Evolutionary conservation across 2,888 invertebrate species (phyloP).

Genomic region (Criorhina ranunculi): DNA sequence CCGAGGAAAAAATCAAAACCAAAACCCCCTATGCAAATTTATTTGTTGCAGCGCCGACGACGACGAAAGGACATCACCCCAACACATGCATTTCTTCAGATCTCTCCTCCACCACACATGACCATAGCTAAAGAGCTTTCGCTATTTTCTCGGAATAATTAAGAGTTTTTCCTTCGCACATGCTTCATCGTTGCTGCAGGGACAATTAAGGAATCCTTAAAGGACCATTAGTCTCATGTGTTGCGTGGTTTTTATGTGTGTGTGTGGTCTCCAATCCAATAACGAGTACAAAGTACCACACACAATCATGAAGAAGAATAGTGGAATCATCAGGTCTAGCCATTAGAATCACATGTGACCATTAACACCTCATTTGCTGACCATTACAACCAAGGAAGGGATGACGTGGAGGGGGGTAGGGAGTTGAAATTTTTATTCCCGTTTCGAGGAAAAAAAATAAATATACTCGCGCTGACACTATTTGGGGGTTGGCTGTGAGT

Average conservation of each 20-base stretch:
- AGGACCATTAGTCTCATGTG: constrained; percentile 75
- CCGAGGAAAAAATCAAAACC: no score
- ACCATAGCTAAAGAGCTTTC: constrained; percentile 60
- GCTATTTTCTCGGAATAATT: constrained; percentile 69
- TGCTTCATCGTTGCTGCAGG: constrained; percentile 9
- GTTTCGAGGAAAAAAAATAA: constrained; percentile 16
- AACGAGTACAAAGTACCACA: not conserved
- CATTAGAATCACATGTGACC: constrained; percentile 75
- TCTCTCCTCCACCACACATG: constrained; percentile 11
- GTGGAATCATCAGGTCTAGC: constrained; percentile 66
- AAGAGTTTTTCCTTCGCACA: constrained; percentile 53
- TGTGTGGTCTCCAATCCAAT: constrained; percentile 60
- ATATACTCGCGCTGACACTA: constrained; percentile 36
- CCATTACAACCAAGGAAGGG: constrained; percentile 45
- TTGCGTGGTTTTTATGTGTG: constrained; percentile 73
- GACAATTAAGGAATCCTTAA: constrained; percentile 75
- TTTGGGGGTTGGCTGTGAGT: constrained; percentile 59
- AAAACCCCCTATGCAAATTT: constrained; percentile 45
- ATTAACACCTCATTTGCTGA: constrained; percentile 76
- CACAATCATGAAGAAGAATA: not conserved
- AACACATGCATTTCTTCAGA: constrained; percentile 22
- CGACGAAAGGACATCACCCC: not conserved
- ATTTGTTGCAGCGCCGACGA: not conserved
- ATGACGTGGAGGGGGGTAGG: not conserved
- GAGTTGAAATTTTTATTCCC: constrained; percentile 57